A percentile compares a stretch with the other conserved stretches of the same genome.
These are phyloP conservation scores for Drosophila conformis DNA, from an alignment of 2,888 invertebrate species.

Conservation along the genomic window DNA sequence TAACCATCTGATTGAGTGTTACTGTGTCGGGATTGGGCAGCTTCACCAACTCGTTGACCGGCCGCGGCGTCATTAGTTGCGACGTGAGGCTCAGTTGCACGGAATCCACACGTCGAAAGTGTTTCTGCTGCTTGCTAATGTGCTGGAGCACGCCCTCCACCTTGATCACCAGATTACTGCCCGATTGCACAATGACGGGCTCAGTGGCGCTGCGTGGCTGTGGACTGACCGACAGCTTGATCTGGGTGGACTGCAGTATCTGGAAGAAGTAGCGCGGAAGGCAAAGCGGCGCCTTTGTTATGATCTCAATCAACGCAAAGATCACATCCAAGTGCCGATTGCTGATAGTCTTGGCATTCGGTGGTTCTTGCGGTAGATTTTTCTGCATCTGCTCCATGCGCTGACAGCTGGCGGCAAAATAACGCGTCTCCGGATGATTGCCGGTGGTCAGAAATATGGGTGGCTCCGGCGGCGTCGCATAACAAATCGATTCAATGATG, in stretches of 20 bases:
- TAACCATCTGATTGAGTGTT: constrained; percentile 91
- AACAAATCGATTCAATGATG: constrained; percentile 84
- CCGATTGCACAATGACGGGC: constrained; percentile 92
- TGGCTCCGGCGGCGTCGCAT: constrained; percentile 83
- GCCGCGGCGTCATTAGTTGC: constrained; percentile 86
- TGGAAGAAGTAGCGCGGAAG: constrained; percentile 94
- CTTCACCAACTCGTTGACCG: constrained; percentile 66
- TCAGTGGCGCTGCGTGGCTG: constrained; percentile 92
- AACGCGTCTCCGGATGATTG: constrained; percentile 84
- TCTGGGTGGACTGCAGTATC: constrained; percentile 91
- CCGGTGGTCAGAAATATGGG: constrained; percentile 82
- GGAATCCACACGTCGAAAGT: constrained; percentile 90
- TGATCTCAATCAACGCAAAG: constrained; percentile 87
- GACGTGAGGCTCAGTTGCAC: constrained; percentile 90
- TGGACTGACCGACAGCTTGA: constrained; percentile 92
- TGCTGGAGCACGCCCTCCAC: constrained; percentile 96
- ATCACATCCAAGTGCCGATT: constrained; percentile 86
- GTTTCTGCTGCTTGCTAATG: constrained; percentile 87
- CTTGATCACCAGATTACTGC: constrained; percentile 95
- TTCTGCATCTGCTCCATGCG: constrained; percentile 82
- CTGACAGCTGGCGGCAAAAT: constrained; percentile 81
- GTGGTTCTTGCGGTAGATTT: constrained; percentile 81
- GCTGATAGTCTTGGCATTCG: constrained; percentile 83
- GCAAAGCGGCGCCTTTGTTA: constrained; percentile 88
- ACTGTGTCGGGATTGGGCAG: constrained; percentile 83